Conservation (phyloP, 2,888 invertebrate species). For the Tolmerus cingulatus region DNA sequence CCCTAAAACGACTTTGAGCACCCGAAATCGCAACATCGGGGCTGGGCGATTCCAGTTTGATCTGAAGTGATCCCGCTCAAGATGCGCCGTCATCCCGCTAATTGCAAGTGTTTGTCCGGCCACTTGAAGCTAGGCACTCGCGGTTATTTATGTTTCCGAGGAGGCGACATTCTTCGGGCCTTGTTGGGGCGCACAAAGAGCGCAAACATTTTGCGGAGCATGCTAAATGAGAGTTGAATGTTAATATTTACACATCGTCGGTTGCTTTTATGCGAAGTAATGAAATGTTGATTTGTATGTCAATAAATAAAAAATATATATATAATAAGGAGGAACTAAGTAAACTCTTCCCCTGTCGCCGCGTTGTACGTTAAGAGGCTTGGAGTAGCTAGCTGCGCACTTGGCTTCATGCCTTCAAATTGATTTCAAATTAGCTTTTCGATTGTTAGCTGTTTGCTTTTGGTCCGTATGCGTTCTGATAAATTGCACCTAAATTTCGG, state of each 20-base stretch:
- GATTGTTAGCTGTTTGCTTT: neutral
- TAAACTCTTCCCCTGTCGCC: constrained; percentile 9
- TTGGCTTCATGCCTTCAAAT: neutral
- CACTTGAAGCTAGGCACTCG: neutral
- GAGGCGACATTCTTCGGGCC: neutral
- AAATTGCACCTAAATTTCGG: neutral
- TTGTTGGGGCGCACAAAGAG: neutral
- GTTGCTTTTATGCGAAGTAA: constrained; percentile 17
- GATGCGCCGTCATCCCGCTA: neutral
- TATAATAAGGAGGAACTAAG: constrained; percentile 24
- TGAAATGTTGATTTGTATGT: constrained; percentile 28
- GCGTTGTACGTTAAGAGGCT: constrained; percentile 9
- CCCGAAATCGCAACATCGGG: neutral
- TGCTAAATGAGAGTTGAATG: constrained; percentile 25
- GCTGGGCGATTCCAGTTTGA: neutral
- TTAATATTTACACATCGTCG: constrained; percentile 20
- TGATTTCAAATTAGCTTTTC: neutral
- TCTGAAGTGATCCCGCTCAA: neutral
- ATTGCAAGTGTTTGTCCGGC: neutral
- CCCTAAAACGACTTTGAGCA: neutral
- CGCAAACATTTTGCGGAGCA: constrained; percentile 1
- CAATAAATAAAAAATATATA: constrained; percentile 24
- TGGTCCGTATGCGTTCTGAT: neutral
- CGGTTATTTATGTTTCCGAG: neutral
- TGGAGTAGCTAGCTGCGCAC: neutral